A percentile compares a stretch with the other conserved stretches of the same genome.
These are phyloP conservation scores for Meandrina meandrites DNA, from an alignment of 92 coral and sea anemone species.

Conservation along the genomic window DNA sequence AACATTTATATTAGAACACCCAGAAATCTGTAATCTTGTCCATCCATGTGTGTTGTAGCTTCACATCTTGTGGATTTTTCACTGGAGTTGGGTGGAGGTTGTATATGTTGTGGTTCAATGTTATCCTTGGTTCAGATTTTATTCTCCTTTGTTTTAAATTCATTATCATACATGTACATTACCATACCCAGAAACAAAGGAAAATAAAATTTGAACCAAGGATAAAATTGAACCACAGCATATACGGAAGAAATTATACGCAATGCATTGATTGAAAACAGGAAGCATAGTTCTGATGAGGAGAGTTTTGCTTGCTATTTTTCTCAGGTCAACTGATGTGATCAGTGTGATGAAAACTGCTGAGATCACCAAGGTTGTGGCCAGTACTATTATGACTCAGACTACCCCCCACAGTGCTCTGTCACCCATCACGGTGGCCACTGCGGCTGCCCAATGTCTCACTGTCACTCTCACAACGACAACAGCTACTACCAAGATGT, in stretches of 20 bases:
- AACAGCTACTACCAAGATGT: conserved; percentile 76
- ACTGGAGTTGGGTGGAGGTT: background rate
- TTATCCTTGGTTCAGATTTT: too few species aligned
- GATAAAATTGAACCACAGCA: too few species aligned
- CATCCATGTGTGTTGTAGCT: background rate
- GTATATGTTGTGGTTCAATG: too few species aligned
- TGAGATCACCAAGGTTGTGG: conserved; percentile 90
- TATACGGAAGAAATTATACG: background rate
- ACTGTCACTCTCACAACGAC: conserved; percentile 94
- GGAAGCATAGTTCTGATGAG: background rate
- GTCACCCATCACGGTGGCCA: conserved; percentile 97
- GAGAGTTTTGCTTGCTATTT: background rate
- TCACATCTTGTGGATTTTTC: background rate
- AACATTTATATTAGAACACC: too few species aligned
- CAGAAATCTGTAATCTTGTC: background rate
- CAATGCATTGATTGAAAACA: background rate
- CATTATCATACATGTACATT: too few species aligned
- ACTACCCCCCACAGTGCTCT: conserved; percentile 89
- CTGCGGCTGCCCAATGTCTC: conserved; percentile 98
- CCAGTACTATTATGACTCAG: conserved; percentile 91
- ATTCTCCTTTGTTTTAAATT: too few species aligned
- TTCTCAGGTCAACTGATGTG: conserved; percentile 73
- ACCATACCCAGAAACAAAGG: too few species aligned
- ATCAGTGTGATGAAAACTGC: conserved; percentile 85
- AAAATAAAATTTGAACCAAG: too few species aligned